Conservation (phyloP, 2,797 vertebrate genomes). For the Novumbra hubbsi region DNA sequence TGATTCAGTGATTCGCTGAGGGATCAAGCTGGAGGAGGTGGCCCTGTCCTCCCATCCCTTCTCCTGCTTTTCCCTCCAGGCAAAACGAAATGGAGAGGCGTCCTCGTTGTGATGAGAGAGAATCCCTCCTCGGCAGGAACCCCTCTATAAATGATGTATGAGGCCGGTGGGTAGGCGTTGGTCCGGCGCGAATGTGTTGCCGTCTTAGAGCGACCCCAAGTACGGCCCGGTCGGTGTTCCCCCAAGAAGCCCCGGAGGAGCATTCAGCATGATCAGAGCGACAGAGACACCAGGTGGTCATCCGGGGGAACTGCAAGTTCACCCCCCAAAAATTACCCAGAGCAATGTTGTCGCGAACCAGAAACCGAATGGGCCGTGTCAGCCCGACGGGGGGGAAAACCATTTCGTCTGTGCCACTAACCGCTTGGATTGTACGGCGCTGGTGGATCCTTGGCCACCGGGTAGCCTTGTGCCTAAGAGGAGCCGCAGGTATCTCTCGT, state of each 20-base stretch:
- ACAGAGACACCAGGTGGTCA: constrained; percentile 68
- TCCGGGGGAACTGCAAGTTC: constrained; percentile 12
- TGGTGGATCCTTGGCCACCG: constrained; percentile 19
- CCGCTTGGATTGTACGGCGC: not conserved
- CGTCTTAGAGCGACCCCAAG: constrained; percentile 40
- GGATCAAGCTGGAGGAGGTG: not conserved
- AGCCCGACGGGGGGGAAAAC: not conserved
- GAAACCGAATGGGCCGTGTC: not conserved
- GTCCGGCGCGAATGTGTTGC: constrained; percentile 53
- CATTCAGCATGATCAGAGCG: constrained; percentile 16
- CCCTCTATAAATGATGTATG: constrained; percentile 67
- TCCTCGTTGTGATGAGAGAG: constrained; percentile 23
- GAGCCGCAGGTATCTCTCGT: not conserved
- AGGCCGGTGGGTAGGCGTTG: constrained; percentile 35
- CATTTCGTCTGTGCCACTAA: not conserved
- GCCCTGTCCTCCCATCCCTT: not conserved
- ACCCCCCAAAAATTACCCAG: constrained; percentile 1
- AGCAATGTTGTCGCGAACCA: not conserved
- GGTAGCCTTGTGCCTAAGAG: constrained; percentile 9
- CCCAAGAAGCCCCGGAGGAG: not conserved
- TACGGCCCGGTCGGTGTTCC: constrained; percentile 45
- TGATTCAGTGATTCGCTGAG: too few relatives aligned
- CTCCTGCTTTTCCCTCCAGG: not conserved
- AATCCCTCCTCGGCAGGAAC: constrained; percentile 39
- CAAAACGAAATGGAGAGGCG: constrained; percentile 8